These are phyloP conservation scores for Aporophyla lueneburgensis DNA, from an alignment of 2,888 invertebrate genomes.

Conservation along the genomic window DNA sequence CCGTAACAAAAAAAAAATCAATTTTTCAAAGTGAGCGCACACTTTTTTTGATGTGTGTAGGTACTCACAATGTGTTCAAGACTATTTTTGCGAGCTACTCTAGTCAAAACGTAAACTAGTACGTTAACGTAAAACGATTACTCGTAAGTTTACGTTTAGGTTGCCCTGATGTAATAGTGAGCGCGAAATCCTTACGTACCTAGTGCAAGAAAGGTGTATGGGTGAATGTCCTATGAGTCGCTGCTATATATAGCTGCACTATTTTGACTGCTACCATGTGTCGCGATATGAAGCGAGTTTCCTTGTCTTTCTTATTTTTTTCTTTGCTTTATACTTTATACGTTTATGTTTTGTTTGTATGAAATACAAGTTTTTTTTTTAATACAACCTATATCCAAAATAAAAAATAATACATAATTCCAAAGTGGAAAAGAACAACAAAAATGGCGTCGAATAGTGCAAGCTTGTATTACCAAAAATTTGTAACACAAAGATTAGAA, in stretches of 20 bases:
- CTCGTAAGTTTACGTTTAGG: conserved; percentile 11
- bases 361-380: no score
- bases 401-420: no score
- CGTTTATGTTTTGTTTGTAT: conserved; percentile 21
- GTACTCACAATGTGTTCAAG: neutral
- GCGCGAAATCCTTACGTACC: conserved; percentile 50
- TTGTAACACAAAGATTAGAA: no score
- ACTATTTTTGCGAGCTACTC: neutral
- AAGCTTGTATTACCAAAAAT: no score
- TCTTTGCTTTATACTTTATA: conserved; percentile 8
- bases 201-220: conserved; percentile 52
- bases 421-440: no score
- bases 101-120: neutral
- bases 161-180: conserved; percentile 29
- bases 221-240: conserved; percentile 64
- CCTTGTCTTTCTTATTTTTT: conserved; percentile 24
- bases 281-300: conserved; percentile 46
- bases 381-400: no score
- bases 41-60: no score
- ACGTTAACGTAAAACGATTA: conserved; percentile 4
- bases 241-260: conserved; percentile 61
- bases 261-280: conserved; percentile 63
- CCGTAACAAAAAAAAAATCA: no score
- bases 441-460: no score
- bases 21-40: no score